Conservation (phyloP, 2,888 invertebrate species). For the Proisotoma minuta region DNA sequence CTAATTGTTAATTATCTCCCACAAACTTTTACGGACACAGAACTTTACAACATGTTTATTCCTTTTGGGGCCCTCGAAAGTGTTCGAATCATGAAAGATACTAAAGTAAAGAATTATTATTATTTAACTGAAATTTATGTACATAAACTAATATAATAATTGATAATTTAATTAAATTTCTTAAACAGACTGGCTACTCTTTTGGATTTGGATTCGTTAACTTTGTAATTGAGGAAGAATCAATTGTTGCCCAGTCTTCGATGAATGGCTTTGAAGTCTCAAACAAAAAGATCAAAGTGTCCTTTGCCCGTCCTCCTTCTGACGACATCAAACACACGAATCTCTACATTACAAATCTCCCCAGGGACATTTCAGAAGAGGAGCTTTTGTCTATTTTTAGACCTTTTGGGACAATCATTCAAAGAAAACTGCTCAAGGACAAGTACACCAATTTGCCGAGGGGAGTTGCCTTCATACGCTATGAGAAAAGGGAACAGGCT, state of each 20-base stretch:
- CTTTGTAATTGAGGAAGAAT: slow-evolving; percentile 78
- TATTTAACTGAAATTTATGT: neutral
- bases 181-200: slow-evolving; percentile 78
- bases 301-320: slow-evolving; percentile 84
- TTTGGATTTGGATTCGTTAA: slow-evolving; percentile 96
- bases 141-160: slow-evolving; percentile 10
- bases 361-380: slow-evolving; percentile 59
- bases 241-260: slow-evolving; percentile 75
- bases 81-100: slow-evolving; percentile 86
- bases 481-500: slow-evolving; percentile 80
- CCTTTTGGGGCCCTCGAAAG: slow-evolving; percentile 83
- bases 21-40: slow-evolving; percentile 86
- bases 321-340: slow-evolving; percentile 91
- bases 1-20: slow-evolving; percentile 93
- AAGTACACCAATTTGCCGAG: slow-evolving; percentile 80
- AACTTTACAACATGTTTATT: slow-evolving; percentile 81
- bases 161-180: slow-evolving; percentile 5
- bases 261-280: slow-evolving; percentile 83
- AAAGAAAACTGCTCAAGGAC: slow-evolving; percentile 83
- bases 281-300: slow-evolving; percentile 89
- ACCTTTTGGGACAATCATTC: slow-evolving; percentile 83
- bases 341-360: slow-evolving; percentile 87
- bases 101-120: slow-evolving; percentile 59
- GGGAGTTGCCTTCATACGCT: slow-evolving; percentile 74
- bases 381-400: slow-evolving; percentile 80